phyloP scores from a whole-genome alignment of 2,888 invertebrate genomes.

The Stomorhina lunata region DNA sequence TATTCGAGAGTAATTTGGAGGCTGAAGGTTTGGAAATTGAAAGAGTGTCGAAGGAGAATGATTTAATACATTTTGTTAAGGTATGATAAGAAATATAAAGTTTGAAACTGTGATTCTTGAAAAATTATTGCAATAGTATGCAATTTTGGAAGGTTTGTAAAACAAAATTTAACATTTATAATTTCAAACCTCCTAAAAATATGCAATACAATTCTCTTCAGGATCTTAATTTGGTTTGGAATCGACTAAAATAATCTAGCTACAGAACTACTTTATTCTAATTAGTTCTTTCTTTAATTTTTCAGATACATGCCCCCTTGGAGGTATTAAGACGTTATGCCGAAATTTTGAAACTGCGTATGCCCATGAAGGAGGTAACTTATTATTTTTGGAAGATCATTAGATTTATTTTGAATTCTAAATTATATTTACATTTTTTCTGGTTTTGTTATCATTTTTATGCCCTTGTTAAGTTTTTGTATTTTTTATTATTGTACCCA shows the following conservation, averaged over 20 bases:
- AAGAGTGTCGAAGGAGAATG: conserved; percentile 83
- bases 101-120: not conserved
- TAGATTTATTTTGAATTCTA: not conserved
- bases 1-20: conserved; percentile 87
- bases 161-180: too few species aligned
- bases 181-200: too few species aligned
- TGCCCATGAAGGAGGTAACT: conserved; percentile 94
- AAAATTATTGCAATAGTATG: not conserved
- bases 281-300: not conserved
- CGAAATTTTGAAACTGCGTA: conserved; percentile 93
- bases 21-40: conserved; percentile 89
- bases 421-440: not conserved
- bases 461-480: not conserved
- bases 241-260: too few species aligned
- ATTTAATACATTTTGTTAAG: conserved; percentile 89
- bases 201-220: too few species aligned
- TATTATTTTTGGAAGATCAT: not conserved
- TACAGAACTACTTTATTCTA: too few species aligned
- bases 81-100: conserved; percentile 74
- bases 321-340: conserved; percentile 92
- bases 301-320: conserved; percentile 90
- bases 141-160: too few species aligned
- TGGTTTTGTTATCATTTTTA: conserved; percentile 12
- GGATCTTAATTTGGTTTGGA: too few species aligned
- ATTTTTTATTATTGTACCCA: conserved; percentile 42